A percentile compares a stretch with the other conserved stretches of the same genome.
phyloP scores from a whole-genome alignment of 2,113 vertebrate species.

The Cercocebus atys region DNA sequence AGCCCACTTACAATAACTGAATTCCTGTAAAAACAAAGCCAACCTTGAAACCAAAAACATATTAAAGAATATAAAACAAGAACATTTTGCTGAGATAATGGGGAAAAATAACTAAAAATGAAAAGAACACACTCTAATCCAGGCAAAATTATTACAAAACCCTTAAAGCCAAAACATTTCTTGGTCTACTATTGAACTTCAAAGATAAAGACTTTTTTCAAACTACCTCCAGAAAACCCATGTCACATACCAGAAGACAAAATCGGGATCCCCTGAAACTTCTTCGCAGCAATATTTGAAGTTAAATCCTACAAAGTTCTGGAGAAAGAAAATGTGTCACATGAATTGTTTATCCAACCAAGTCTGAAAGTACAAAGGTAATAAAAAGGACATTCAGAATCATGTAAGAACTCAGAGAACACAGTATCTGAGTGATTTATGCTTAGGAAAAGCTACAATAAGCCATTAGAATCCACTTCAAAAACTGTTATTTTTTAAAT shows the following conservation, averaged over 20 bases:
- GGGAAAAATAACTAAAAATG: neutral
- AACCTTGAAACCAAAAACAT: neutral
- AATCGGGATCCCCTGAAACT: neutral
- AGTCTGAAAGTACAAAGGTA: neutral
- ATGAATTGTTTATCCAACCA: neutral
- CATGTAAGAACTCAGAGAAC: neutral
- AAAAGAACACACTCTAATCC: neutral
- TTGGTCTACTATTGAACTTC: neutral
- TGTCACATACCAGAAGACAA: neutral
- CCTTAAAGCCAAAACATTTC: neutral
- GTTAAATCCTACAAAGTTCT: neutral
- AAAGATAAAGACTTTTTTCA: neutral
- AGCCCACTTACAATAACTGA: neutral
- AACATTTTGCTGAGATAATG: neutral
- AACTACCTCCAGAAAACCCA: neutral
- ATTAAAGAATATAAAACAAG: conserved; percentile 15
- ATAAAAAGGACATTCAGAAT: neutral
- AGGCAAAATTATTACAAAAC: neutral
- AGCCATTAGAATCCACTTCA: neutral
- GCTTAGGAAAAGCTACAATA: neutral
- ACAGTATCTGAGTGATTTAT: neutral
- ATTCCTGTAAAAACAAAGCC: neutral
- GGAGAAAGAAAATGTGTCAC: neutral
- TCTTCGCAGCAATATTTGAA: neutral
- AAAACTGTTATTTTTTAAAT: neutral